Evolutionary conservation across 2,888 invertebrate species (phyloP), one percentile per base, ranked within the genome.

Genomic region (Deilephila porcellus): DNA sequence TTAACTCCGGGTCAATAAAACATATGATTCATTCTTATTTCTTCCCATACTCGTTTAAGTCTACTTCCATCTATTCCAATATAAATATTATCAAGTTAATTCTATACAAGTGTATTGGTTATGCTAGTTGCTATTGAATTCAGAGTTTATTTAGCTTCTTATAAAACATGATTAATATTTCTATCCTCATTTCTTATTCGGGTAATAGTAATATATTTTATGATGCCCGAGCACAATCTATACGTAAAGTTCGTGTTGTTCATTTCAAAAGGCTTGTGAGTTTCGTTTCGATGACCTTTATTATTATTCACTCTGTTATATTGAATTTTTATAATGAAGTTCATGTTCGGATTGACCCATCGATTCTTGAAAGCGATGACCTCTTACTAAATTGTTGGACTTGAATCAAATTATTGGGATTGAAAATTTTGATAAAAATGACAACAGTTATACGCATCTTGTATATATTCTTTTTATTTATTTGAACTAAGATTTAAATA

Each of bases 1-100:
- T 84, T 83, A 85, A 81, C 76, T 78, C 72, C 73, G 67, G 79
- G 83, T 82, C 81, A 85, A 86, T 88, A 86, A 86, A 86, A 80
- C 74, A 75, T 74, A 76, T 86, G 87, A 88, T 87, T 88, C 84
- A 87, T 81, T 53, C 29, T 53, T 32, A n/a, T 53, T 7, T 70
- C n/a, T 20, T 32, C 37, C 20, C 11, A 19, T 37, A 25, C 3
- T 20, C n/a, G 20, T 60, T 59, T 14, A n/a, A 8, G 17, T 14
- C 25, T 29, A 45, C 45, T 20, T 45, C 17, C 14, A 20, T 45
- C 25, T n/a, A 45, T 14, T 53, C 7, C 11, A 53, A 52, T 70
- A 25, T 70, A 17, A 1, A 52, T 56, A 56, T n/a, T n/a, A 56
- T 56, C 1, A 56, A 56, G 6, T 56, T 56, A n/a, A 56, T n/a